These are phyloP conservation scores for Nycticryphes semicollaris DNA, from an alignment of 2,113 vertebrate species.

Conservation along the genomic window DNA sequence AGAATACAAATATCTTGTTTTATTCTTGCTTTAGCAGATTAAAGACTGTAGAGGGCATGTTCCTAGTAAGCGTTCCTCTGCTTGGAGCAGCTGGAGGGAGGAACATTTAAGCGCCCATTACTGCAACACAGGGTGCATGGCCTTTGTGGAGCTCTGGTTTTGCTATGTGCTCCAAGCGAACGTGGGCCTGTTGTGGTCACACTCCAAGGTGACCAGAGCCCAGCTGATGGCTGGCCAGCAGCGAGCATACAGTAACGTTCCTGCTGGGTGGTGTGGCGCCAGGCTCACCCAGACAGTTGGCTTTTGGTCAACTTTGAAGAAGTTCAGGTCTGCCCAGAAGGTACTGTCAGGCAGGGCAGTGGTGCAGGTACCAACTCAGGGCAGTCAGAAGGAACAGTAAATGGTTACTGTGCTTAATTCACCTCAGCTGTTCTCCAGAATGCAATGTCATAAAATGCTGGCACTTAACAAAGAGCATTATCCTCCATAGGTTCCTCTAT, in stretches of 20 bases:
- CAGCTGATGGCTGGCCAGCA: background rate
- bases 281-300: fast-evolving
- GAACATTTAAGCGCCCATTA: fast-evolving
- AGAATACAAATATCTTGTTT: background rate
- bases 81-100: background rate
- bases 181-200: background rate
- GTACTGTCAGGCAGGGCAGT: background rate
- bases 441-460: background rate
- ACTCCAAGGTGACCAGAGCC: background rate
- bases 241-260: background rate
- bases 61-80: background rate
- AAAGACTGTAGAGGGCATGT: background rate
- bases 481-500: background rate
- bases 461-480: background rate
- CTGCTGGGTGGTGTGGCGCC: background rate
- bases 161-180: background rate
- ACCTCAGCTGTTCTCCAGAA: background rate
- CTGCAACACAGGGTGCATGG: background rate
- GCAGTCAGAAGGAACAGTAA: background rate
- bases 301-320: background rate
- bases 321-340: background rate
- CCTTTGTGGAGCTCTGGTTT: background rate
- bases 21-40: background rate
- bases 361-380: background rate
- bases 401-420: background rate